Evolutionary conservation across 2,888 invertebrate genomes (phyloP).

Genomic region (Odontothrips loti): DNA sequence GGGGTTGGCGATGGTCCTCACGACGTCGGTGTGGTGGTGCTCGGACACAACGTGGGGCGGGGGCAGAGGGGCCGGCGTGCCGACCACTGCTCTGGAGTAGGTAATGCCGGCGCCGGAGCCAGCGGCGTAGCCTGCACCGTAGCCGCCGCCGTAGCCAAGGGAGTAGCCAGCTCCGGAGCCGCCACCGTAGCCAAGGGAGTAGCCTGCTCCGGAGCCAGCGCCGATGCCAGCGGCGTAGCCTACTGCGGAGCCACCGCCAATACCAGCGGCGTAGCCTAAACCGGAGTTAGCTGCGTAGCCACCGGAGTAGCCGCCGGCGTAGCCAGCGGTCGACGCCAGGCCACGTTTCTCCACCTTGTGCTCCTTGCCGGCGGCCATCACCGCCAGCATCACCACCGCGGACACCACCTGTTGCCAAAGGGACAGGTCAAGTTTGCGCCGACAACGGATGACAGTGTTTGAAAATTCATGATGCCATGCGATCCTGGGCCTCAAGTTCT

Average conservation of each 20-base stretch:
- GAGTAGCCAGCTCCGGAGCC: too few relatives aligned
- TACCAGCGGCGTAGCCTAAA: not conserved
- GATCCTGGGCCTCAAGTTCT: too few relatives aligned
- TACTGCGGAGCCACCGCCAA: not conserved
- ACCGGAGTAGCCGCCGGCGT: not conserved
- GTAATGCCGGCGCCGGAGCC: slow-evolving; percentile 39
- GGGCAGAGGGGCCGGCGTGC: slow-evolving; percentile 49
- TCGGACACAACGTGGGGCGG: slow-evolving; percentile 10
- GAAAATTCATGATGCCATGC: too few relatives aligned
- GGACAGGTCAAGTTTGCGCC: too few relatives aligned
- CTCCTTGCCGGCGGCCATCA: not conserved
- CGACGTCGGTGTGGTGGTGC: not conserved
- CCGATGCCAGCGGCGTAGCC: not conserved
- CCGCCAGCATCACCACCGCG: not conserved
- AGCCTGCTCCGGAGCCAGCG: too few relatives aligned
- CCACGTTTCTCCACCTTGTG: not conserved
- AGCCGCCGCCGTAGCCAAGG: not conserved
- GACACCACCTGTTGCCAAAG: not conserved
- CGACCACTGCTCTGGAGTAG: slow-evolving; percentile 46
- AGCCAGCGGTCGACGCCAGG: not conserved
- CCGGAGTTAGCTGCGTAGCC: not conserved
- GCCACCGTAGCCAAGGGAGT: too few relatives aligned
- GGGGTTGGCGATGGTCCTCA: slow-evolving; percentile 5
- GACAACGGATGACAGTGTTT: not conserved
- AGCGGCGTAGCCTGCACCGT: not conserved